Conservation (phyloP, 2,797 vertebrate genomes). For the Hemitrygon akajei region DNA sequence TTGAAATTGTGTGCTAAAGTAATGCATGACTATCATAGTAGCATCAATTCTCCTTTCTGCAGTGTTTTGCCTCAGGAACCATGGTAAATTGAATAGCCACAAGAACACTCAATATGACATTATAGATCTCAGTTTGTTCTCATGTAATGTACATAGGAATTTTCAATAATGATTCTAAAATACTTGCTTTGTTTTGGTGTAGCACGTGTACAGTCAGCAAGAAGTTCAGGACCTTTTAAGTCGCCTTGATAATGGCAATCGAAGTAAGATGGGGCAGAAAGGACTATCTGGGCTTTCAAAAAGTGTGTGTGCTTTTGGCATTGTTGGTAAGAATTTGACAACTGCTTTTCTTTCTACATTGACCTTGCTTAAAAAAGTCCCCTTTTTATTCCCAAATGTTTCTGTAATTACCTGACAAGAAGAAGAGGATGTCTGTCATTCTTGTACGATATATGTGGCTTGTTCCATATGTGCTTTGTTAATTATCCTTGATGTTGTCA, state of each 20-base stretch:
- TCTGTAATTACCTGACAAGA: background rate
- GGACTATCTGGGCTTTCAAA: conserved; percentile 83
- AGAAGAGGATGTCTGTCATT: too few species aligned
- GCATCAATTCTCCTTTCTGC: background rate
- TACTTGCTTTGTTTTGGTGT: conserved; percentile 40
- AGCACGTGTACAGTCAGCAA: conserved; percentile 90
- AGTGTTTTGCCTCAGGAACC: background rate
- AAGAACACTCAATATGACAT: background rate
- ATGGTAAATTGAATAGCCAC: background rate
- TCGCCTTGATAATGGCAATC: conserved; percentile 88
- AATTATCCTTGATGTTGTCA: background rate
- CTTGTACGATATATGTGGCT: background rate
- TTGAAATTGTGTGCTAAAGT: background rate
- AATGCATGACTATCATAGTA: background rate
- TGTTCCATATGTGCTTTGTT: background rate
- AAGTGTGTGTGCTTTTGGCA: conserved; percentile 77
- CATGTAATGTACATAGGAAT: background rate
- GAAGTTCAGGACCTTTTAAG: conserved; percentile 84
- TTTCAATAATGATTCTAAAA: conserved; percentile 9
- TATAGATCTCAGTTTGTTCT: background rate
- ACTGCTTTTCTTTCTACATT: background rate
- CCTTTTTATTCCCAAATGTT: background rate
- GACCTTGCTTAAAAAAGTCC: background rate
- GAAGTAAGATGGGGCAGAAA: conserved; percentile 88
- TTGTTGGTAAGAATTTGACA: conserved; percentile 75